phyloP scores from a whole-genome alignment of 2,797 vertebrate species.

The Scolopax rusticola region DNA sequence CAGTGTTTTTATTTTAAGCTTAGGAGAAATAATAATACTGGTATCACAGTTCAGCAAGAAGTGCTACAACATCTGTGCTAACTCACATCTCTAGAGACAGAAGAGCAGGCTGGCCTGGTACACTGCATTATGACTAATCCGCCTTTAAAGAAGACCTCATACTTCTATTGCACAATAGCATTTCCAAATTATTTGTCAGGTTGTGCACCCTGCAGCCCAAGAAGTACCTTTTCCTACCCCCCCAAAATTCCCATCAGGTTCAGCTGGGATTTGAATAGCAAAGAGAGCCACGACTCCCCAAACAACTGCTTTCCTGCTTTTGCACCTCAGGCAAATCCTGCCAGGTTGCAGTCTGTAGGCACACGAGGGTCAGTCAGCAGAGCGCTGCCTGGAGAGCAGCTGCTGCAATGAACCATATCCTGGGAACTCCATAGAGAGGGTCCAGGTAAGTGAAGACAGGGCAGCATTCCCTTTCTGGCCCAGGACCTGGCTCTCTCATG shows the following conservation, averaged over 20 bases:
- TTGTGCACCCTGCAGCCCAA: not conserved
- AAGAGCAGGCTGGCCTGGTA: not conserved
- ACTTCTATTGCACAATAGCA: not conserved
- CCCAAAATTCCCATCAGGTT: not conserved
- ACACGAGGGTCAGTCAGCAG: not conserved
- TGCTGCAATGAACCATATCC: not conserved
- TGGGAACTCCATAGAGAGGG: not conserved
- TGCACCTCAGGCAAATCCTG: not conserved
- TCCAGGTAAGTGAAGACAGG: not conserved
- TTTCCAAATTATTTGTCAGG: not conserved
- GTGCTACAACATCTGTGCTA: not conserved
- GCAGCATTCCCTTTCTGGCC: not conserved
- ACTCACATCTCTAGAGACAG: not conserved
- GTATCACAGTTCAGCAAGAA: not conserved
- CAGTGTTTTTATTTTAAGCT: not conserved
- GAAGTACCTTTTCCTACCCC: not conserved
- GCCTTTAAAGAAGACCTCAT: not conserved
- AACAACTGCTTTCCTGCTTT: not conserved
- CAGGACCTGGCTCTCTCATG: not conserved
- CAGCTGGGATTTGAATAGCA: not conserved
- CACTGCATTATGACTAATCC: not conserved
- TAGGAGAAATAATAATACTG: not conserved
- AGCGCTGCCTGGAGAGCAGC: not conserved
- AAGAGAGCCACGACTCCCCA: not conserved
- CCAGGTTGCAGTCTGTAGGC: not conserved